These are phyloP conservation scores for Hecatera dysodea DNA, from an alignment of 2,888 invertebrate genomes.

Conservation along the genomic window DNA sequence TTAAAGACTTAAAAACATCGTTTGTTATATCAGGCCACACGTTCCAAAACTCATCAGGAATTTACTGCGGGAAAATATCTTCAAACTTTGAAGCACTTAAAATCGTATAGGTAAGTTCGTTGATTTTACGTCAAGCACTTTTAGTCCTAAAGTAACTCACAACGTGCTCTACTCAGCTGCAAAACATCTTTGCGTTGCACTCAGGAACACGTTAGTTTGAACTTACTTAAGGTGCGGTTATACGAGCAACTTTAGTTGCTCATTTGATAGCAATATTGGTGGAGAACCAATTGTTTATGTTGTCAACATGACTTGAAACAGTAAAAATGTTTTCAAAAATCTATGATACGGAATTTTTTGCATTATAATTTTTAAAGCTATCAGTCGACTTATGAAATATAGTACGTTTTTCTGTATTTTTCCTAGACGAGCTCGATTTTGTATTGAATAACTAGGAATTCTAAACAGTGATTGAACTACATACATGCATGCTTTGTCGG, in stretches of 20 bases:
- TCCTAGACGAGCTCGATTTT: too few relatives aligned
- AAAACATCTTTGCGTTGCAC: conserved; percentile 59
- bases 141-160: conserved; percentile 23
- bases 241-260: conserved; percentile 13
- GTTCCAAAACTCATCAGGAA: conserved; percentile 12
- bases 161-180: conserved; percentile 35
- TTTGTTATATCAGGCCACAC: not conserved
- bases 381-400: too few relatives aligned
- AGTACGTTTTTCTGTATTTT: too few relatives aligned
- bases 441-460: too few relatives aligned
- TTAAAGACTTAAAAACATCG: not conserved
- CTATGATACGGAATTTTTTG: too few relatives aligned
- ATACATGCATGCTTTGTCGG: too few relatives aligned
- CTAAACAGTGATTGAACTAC: too few relatives aligned
- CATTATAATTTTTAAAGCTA: too few relatives aligned
- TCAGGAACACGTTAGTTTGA: conserved; percentile 29
- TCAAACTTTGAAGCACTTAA: conserved; percentile 24
- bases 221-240: conserved; percentile 19
- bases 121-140: conserved; percentile 31
- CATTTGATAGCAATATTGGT: not conserved
- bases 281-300: not conserved
- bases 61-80: conserved; percentile 10
- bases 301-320: not conserved
- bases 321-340: not conserved
- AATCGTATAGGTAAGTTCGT: conserved; percentile 4